Evolutionary conservation across 2,888 invertebrate genomes (phyloP), one percentile per base, ranked within the genome.

Genomic region (Sphaerophoria rueppellii): DNA sequence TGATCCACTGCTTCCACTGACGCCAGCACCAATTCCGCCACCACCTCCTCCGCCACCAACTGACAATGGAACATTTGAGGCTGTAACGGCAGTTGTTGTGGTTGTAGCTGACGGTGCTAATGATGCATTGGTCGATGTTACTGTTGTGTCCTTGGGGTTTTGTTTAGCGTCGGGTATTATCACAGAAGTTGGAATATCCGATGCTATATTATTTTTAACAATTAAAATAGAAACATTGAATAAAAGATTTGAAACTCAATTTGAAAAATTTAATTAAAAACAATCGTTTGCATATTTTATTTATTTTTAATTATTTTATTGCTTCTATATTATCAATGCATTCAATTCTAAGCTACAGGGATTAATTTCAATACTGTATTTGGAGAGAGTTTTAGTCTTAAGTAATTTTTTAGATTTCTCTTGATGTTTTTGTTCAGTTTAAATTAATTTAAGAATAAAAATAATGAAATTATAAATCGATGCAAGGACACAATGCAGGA

Each of bases 81-180:
- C 88, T 54, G 89, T 88, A 52, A 90, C 89, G 57, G 90, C 88
- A 72, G 91, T 90, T 60, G 91, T 90, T 75, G 90, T 90, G 79
- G 89, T 90, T 75, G 90, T 90, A 78, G 89, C 87, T 63, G 89
- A 89, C 54, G 91, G 89, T 82, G 89, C 87, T 71, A 92, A 92
- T 71, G 93, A 92, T 89, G 91, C 90, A 87, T 92, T 90, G 89
- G 90, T 90, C 81, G 92, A 90, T 81, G 93, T 92, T 40, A 92
- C 91, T 79, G 92, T 92, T 37, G 91, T 90, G 87, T 92, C 92
- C 88, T 91, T 92, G 6, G 91, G 89, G 89, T 91, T 92, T 85
- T 90, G 91, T 88, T 91, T 91, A n/a, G 92, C 91, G 89, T 92
- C 92, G 82, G 91, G 89, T 86, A 90, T 90, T 89, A 91, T 90